Percentiles rank a stretch among this genome's conserved stretches.
phyloP scores from a whole-genome alignment of 1,140 invertebrate species.

The Formica selysi region DNA sequence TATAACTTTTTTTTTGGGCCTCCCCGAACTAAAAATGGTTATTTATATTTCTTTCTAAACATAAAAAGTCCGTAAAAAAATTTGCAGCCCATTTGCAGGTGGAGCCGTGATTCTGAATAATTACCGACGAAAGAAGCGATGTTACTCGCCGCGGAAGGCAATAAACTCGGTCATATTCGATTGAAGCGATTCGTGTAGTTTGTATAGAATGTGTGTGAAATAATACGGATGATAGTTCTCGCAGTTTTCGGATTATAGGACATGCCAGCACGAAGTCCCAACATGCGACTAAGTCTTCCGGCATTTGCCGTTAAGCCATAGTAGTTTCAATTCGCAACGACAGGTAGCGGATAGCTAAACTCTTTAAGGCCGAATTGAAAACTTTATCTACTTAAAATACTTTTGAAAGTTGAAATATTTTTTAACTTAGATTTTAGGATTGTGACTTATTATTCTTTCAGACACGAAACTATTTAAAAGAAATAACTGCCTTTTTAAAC shows the following conservation, averaged over 20 bases:
- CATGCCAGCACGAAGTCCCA: background rate
- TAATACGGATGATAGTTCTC: background rate
- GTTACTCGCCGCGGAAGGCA: background rate
- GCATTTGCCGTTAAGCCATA: constrained; percentile 16
- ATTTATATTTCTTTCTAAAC: no score
- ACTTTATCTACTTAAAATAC: constrained; percentile 24
- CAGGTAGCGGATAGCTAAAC: constrained; percentile 6
- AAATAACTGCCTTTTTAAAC: background rate
- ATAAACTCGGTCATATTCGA: constrained; percentile 4
- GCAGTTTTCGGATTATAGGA: background rate
- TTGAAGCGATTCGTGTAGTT: background rate
- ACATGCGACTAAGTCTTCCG: constrained; percentile 1
- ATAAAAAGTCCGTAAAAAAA: no score
- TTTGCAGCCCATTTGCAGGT: no score
- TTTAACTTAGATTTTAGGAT: constrained; percentile 6
- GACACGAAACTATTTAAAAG: background rate
- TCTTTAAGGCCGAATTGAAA: constrained; percentile 20
- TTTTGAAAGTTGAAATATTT: constrained; percentile 13
- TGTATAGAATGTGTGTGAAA: background rate
- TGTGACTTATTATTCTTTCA: constrained; percentile 5
- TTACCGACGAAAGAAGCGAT: background rate
- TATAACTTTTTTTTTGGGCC: no score
- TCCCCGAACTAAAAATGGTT: no score
- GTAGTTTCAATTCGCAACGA: constrained; percentile 15
- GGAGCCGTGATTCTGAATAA: no score